phyloP scores from a whole-genome alignment of 2,888 invertebrate species.

The Erynnis tages region DNA sequence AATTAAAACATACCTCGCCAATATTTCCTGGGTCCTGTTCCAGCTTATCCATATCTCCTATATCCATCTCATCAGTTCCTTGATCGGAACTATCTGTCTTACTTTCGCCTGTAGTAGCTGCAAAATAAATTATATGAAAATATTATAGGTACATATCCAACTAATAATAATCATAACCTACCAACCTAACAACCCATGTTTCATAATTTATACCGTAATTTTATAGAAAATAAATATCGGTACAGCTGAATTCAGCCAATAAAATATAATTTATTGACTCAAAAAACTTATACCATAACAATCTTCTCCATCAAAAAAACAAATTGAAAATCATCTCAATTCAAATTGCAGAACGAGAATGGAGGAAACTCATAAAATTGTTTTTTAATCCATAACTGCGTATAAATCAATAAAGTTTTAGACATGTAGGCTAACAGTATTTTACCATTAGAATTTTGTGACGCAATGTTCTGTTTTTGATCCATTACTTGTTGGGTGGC shows the following conservation, averaged over 20 bases:
- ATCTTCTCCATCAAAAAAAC: slow-evolving; percentile 73
- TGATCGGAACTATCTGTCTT: slow-evolving; percentile 48
- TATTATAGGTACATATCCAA: not conserved
- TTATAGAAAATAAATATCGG: not conserved
- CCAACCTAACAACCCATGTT: no score
- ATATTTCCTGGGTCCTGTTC: slow-evolving; percentile 76
- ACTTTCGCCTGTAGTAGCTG: slow-evolving; percentile 46
- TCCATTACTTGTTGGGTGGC: slow-evolving; percentile 55
- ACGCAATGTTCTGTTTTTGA: slow-evolving; percentile 57
- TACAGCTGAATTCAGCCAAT: not conserved
- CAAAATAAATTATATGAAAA: slow-evolving; percentile 20
- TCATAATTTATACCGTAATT: no score
- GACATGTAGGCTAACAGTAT: no score
- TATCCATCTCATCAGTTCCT: slow-evolving; percentile 73
- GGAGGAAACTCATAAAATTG: no score
- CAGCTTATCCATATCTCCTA: slow-evolving; percentile 77
- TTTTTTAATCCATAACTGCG: no score
- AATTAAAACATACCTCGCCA: slow-evolving; percentile 70
- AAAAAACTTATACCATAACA: slow-evolving; percentile 36
- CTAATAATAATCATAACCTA: no score
- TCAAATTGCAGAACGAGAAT: slow-evolving; percentile 71
- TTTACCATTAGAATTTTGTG: slow-evolving; percentile 56
- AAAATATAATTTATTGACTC: not conserved
- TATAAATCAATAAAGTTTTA: no score
- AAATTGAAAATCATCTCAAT: slow-evolving; percentile 59